Percentiles rank a stretch among this genome's conserved stretches.
These are phyloP conservation scores for Blastomussa wellsi DNA, from an alignment of 92 coral and sea anemone genomes.

Conservation along the genomic window DNA sequence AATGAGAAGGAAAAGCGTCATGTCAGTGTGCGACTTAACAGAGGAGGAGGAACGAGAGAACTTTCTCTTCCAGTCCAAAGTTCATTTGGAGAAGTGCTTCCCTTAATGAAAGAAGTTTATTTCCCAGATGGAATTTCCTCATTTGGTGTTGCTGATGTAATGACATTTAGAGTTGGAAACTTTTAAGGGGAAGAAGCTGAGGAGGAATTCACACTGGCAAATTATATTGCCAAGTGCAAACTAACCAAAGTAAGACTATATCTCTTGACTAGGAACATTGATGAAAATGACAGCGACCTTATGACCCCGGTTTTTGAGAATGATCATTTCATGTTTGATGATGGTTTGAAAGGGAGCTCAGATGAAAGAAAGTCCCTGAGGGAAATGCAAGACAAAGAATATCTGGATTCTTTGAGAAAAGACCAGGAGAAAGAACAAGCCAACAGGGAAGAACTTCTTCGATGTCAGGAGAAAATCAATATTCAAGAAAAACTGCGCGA, in stretches of 20 bases:
- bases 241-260: slow-evolving; percentile 21
- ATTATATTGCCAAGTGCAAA: slow-evolving; percentile 23
- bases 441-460: slow-evolving; percentile 23
- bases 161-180: slow-evolving; percentile 31
- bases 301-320: slow-evolving; percentile 16
- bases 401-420: neutral
- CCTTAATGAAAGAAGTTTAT: slow-evolving; percentile 27
- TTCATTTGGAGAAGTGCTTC: slow-evolving; percentile 12
- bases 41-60: slow-evolving; percentile 29
- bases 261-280: slow-evolving; percentile 3
- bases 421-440: slow-evolving; percentile 22
- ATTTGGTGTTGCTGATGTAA: slow-evolving; percentile 19
- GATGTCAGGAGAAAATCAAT: neutral
- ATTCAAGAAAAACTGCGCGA: slow-evolving; percentile 40
- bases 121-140: slow-evolving; percentile 25
- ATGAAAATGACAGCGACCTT: slow-evolving; percentile 16
- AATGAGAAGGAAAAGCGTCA: slow-evolving; percentile 11
- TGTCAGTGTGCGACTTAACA: slow-evolving; percentile 12
- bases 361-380: slow-evolving; percentile 13
- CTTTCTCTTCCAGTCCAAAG: slow-evolving; percentile 20
- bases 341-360: slow-evolving; percentile 13
- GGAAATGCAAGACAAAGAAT: slow-evolving; percentile 22
- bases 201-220: slow-evolving; percentile 29
- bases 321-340: slow-evolving; percentile 1
- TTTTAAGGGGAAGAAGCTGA: slow-evolving; percentile 18